Evolutionary conservation across 1,140 invertebrate genomes (phyloP).

Genomic region (Eupristina koningsbergeri): DNA sequence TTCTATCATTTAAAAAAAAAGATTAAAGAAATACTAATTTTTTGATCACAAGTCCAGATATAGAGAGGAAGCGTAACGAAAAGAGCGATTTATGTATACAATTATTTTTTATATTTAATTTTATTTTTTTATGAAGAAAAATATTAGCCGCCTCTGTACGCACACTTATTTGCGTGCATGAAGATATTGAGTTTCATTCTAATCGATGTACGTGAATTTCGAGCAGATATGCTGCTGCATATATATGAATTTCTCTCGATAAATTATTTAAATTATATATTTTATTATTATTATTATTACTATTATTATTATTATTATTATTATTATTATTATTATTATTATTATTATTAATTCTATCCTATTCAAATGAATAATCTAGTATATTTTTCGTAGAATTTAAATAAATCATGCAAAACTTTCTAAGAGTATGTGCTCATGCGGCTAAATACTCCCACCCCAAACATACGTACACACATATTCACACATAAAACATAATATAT

Average conservation of each 20-base stretch:
- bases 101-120: slow-evolving; percentile 65
- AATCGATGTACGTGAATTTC: slow-evolving; percentile 45
- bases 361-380: not conserved
- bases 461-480: slow-evolving; percentile 16
- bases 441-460: not conserved
- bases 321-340: slow-evolving; percentile 22
- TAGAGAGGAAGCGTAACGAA: slow-evolving; percentile 13
- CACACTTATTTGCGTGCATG: slow-evolving; percentile 41
- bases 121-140: slow-evolving; percentile 59
- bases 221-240: slow-evolving; percentile 33
- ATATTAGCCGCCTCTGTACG: slow-evolving; percentile 37
- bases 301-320: slow-evolving; percentile 32
- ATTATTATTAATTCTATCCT: not conserved
- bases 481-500: too few relatives aligned
- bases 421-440: not conserved
- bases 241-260: slow-evolving; percentile 40
- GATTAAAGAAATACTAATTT: not conserved
- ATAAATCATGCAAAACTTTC: not conserved
- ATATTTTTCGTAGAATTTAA: not conserved
- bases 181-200: slow-evolving; percentile 49
- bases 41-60: slow-evolving; percentile 21
- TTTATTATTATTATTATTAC: not conserved
- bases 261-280: slow-evolving; percentile 32
- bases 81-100: slow-evolving; percentile 57
- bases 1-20: not conserved